Conservation (phyloP, 2,113 vertebrate species). For the Marmota monax region DNA sequence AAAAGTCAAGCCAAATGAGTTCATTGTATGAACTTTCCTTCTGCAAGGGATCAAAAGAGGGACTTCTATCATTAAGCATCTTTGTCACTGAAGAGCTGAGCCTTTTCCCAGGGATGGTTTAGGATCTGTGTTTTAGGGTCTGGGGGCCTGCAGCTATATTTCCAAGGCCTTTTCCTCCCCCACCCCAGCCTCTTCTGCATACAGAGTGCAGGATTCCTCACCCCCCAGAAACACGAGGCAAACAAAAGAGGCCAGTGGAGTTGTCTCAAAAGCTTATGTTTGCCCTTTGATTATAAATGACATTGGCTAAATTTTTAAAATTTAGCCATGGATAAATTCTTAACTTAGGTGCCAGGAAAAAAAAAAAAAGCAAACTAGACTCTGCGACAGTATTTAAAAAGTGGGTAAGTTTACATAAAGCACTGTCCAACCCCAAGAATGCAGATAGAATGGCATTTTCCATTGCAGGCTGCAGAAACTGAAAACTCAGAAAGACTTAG, state of each 20-base stretch:
- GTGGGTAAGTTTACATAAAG: conserved; percentile 35
- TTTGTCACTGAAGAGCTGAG: conserved; percentile 35
- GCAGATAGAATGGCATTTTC: neutral
- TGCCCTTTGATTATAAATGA: conserved; percentile 59
- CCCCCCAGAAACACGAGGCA: neutral
- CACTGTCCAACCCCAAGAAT: neutral
- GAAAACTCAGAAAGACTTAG: neutral
- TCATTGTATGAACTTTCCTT: conserved; percentile 49
- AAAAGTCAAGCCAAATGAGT: conserved; percentile 48
- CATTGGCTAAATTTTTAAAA: conserved; percentile 3
- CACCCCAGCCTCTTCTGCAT: rapidly evolving
- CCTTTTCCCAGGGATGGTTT: neutral
- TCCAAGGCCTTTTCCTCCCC: neutral
- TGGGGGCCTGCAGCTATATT: neutral
- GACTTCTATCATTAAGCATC: conserved; percentile 40
- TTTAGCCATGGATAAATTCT: conserved; percentile 58
- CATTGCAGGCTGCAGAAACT: neutral
- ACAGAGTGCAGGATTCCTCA: neutral
- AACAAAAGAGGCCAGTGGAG: neutral
- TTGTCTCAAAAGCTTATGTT: conserved; percentile 47
- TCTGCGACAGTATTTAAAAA: conserved; percentile 51
- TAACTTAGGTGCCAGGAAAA: neutral
- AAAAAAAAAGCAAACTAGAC: conserved; percentile 47
- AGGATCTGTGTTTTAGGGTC: neutral
- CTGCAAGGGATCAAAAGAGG: neutral